A percentile compares a stretch with the other conserved stretches of the same genome.
Evolutionary conservation across 2,888 invertebrate genomes (phyloP).

Genomic region (Yponomeuta evonymella): DNA sequence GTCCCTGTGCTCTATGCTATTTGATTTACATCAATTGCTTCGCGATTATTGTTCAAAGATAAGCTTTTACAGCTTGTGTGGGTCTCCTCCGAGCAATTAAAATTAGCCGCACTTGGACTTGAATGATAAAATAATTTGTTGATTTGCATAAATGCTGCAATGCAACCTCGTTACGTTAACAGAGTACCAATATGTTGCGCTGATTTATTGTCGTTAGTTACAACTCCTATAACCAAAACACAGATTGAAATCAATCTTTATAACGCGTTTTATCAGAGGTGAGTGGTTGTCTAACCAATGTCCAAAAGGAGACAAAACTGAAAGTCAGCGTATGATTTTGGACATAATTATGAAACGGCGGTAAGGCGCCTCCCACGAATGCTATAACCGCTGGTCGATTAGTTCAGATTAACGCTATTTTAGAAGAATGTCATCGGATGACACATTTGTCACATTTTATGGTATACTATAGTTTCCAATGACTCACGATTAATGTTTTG

Average conservation of each 20-base stretch:
- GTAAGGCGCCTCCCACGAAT: slow-evolving; percentile 8
- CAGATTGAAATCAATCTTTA: not conserved
- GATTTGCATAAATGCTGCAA: slow-evolving; percentile 8
- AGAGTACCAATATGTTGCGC: not conserved
- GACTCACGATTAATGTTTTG: not conserved
- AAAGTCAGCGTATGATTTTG: not conserved
- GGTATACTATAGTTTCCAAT: not conserved
- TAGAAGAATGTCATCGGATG: slow-evolving; percentile 1
- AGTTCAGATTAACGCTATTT: not conserved
- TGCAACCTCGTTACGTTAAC: not conserved
- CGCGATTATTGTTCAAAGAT: slow-evolving; percentile 4
- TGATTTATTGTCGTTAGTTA: not conserved
- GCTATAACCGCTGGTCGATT: slow-evolving; percentile 7
- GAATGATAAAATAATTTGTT: slow-evolving; percentile 1
- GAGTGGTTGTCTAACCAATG: not conserved
- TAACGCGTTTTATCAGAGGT: not conserved
- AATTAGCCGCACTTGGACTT: slow-evolving; percentile 7
- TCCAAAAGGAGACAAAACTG: not conserved
- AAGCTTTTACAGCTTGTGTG: slow-evolving; percentile 8
- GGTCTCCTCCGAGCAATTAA: slow-evolving; percentile 7
- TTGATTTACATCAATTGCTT: not conserved
- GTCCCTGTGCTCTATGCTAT: not conserved
- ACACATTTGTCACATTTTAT: not conserved
- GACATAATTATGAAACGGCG: slow-evolving; percentile 5
- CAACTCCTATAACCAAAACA: not conserved